Conservation (phyloP, 2,113 vertebrate genomes). For the Pao palembangensis region DNA sequence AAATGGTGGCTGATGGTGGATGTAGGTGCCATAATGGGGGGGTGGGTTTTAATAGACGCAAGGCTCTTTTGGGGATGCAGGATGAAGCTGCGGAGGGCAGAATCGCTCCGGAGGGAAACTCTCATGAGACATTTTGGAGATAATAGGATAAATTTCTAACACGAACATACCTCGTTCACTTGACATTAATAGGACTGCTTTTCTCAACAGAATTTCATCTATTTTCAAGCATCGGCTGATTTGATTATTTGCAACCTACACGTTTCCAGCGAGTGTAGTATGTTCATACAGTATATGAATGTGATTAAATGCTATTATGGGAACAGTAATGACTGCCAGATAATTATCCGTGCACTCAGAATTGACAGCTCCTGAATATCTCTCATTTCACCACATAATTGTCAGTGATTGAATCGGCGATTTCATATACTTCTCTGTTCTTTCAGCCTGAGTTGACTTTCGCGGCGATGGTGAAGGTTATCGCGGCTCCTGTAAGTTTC, state of each 20-base stretch:
- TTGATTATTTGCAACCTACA: slow-evolving; percentile 62
- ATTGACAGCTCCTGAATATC: slow-evolving; percentile 69
- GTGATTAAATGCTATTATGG: slow-evolving; percentile 71
- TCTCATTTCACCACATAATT: slow-evolving; percentile 75
- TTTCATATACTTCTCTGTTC: slow-evolving; percentile 67
- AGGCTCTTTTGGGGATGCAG: slow-evolving; percentile 73
- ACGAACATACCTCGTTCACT: slow-evolving; percentile 64
- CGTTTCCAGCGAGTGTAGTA: slow-evolving; percentile 63
- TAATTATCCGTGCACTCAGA: slow-evolving; percentile 73
- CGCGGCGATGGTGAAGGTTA: slow-evolving; percentile 55
- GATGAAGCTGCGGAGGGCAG: slow-evolving; percentile 70
- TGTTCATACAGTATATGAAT: slow-evolving; percentile 73
- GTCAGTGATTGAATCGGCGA: slow-evolving; percentile 70
- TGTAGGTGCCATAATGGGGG: slow-evolving; percentile 74
- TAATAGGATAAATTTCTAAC: slow-evolving; percentile 74
- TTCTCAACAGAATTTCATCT: slow-evolving; percentile 40
- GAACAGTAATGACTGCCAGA: slow-evolving; percentile 72
- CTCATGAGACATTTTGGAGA: slow-evolving; percentile 74
- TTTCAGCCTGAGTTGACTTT: slow-evolving; percentile 63
- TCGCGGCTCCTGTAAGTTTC: slow-evolving; percentile 53
- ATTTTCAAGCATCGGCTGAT: slow-evolving; percentile 37
- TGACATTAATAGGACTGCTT: slow-evolving; percentile 60
- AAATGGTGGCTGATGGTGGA: slow-evolving; percentile 44
- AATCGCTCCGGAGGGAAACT: slow-evolving; percentile 72
- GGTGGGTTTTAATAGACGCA: slow-evolving; percentile 74